A percentile compares a stretch with the other conserved stretches of the same genome.
Evolutionary conservation across 1,140 invertebrate species (phyloP).

Genomic region (Saccostrea echinata): DNA sequence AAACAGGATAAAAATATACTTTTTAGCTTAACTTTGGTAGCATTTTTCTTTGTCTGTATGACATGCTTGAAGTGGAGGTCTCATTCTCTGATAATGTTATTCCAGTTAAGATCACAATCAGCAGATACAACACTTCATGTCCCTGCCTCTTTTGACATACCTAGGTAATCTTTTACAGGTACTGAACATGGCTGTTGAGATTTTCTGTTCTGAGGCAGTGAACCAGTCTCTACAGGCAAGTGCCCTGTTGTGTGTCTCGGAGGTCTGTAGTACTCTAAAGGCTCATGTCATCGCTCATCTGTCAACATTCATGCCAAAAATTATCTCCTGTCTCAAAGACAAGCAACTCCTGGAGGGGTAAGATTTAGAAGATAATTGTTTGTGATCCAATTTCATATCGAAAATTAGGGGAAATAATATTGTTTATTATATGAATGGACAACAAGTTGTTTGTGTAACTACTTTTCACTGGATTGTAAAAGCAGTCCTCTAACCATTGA

Average conservation of each 20-base stretch:
- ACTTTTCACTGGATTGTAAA: background rate
- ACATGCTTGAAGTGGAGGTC: too few relatives aligned
- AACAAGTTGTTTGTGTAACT: too few relatives aligned
- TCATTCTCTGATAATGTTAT: too few relatives aligned
- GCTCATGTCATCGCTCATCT: slow-evolving; percentile 87
- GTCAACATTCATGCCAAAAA: slow-evolving; percentile 87
- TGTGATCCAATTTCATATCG: background rate
- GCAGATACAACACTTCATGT: too few relatives aligned
- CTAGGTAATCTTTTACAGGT: slow-evolving; percentile 58
- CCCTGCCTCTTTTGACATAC: background rate
- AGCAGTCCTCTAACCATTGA: background rate
- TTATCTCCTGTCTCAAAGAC: slow-evolving; percentile 1
- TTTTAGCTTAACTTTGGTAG: too few relatives aligned
- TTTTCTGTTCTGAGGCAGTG: slow-evolving; percentile 59
- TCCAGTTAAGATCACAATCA: too few relatives aligned
- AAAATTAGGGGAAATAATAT: background rate
- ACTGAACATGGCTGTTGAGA: slow-evolving; percentile 66
- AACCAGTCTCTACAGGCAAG: slow-evolving; percentile 70
- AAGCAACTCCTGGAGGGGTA: background rate
- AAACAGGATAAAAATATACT: too few relatives aligned
- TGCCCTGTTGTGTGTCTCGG: slow-evolving; percentile 88
- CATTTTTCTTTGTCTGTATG: too few relatives aligned
- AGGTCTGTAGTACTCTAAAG: slow-evolving; percentile 86
- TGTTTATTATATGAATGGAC: background rate
- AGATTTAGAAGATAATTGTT: background rate